phyloP scores from a whole-genome alignment of 2,888 invertebrate species.

The Sericinus montela region DNA sequence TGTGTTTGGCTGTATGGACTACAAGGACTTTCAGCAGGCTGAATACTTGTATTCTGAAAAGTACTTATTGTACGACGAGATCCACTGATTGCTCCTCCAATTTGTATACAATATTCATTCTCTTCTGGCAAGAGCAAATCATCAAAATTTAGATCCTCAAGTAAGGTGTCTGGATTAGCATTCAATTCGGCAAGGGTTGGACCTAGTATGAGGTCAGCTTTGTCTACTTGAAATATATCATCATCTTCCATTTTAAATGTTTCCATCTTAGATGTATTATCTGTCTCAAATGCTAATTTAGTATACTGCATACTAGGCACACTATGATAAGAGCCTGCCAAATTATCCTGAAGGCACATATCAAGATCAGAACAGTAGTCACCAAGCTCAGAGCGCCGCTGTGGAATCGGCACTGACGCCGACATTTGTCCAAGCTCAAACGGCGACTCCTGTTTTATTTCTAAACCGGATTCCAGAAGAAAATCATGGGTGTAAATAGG shows the following conservation, averaged over 20 bases:
- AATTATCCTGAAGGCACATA: slow-evolving; percentile 73
- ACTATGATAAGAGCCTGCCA: slow-evolving; percentile 60
- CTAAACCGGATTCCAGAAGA: slow-evolving; percentile 80
- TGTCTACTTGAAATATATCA: slow-evolving; percentile 93
- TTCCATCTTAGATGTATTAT: slow-evolving; percentile 72
- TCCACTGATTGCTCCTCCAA: slow-evolving; percentile 70
- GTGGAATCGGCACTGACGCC: slow-evolving; percentile 83
- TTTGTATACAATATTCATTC: slow-evolving; percentile 75
- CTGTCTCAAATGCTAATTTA: slow-evolving; percentile 63
- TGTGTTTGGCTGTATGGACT: slow-evolving; percentile 72
- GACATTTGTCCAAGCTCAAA: slow-evolving; percentile 69
- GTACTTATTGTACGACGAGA: slow-evolving; percentile 42
- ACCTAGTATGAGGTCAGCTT: slow-evolving; percentile 90
- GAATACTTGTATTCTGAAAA: slow-evolving; percentile 40
- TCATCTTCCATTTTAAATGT: slow-evolving; percentile 91
- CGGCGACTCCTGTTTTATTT: slow-evolving; percentile 81
- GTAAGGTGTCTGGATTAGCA: slow-evolving; percentile 89
- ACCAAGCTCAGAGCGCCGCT: slow-evolving; percentile 63
- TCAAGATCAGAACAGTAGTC: slow-evolving; percentile 80
- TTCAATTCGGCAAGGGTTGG: slow-evolving; percentile 92
- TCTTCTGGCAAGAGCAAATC: slow-evolving; percentile 88
- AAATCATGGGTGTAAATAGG: slow-evolving; percentile 81
- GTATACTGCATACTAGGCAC: slow-evolving; percentile 58
- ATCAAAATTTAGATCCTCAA: slow-evolving; percentile 92
- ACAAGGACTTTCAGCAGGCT: slow-evolving; percentile 66